Conservation (phyloP, 2,888 invertebrate species). For the Rhagophthalmus giganteus region DNA sequence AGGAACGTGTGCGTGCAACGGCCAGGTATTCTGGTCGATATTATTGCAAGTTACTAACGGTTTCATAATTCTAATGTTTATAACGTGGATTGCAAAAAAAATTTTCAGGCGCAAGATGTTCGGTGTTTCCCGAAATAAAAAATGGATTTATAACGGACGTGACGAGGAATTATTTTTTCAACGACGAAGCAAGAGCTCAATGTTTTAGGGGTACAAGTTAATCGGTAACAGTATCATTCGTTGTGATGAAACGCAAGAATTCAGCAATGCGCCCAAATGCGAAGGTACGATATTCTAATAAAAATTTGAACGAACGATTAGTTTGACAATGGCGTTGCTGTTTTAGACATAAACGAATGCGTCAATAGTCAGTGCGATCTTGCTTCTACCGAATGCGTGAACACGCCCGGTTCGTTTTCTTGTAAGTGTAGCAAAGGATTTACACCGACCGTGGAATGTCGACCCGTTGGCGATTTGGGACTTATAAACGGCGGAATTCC, state of each 20-base stretch:
- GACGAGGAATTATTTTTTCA: conserved; percentile 75
- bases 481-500: conserved; percentile 87
- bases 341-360: conserved; percentile 84
- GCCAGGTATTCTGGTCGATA: too few species aligned
- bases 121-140: conserved; percentile 75
- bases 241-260: conserved; percentile 82
- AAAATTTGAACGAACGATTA: conserved; percentile 5
- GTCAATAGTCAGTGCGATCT: conserved; percentile 85
- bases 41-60: too few species aligned
- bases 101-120: conserved; percentile 72
- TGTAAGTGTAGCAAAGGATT: conserved; percentile 87
- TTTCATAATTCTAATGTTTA: background rate
- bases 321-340: background rate
- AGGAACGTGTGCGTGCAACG: too few species aligned
- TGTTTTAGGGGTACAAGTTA: conserved; percentile 87
- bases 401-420: conserved; percentile 84
- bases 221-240: conserved; percentile 81
- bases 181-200: conserved; percentile 89
- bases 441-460: conserved; percentile 81
- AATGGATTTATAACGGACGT: conserved; percentile 87
- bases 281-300: conserved; percentile 61
- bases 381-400: conserved; percentile 88
- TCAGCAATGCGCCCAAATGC: conserved; percentile 82
- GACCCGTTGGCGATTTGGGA: conserved; percentile 88
- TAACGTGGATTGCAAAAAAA: background rate